Evolutionary conservation across 2,113 vertebrate genomes (phyloP), one percentile per base, ranked within the genome.

Genomic region (Sylvia atricapilla): DNA sequence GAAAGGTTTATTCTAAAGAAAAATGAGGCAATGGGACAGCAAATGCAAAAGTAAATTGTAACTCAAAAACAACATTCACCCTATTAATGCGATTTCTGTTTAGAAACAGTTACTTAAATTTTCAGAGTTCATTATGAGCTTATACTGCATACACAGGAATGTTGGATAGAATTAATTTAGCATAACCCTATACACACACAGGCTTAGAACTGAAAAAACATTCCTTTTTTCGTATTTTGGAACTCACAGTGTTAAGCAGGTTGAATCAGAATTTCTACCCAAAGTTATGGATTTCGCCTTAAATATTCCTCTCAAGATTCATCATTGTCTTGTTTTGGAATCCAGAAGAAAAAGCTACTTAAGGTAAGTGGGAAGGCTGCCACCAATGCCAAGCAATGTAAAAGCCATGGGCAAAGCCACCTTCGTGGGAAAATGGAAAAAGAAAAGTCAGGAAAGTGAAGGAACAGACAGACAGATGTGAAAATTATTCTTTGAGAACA

Each of bases 401-500:
- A 28, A 11, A 53, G 10, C 23, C 59, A 49, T 13, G 53, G 35
- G 47, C n/a, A 83, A 82, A 72, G 28, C 20, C 16, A 53, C 4
- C 10, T 86, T 55, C 58, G 30, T 5, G 13, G 24, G 15, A 52
- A 91, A 77, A 77, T 13, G 4, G 30, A 13, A 83, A 74, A 74
- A 85, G 4, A 75, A 7, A 23, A 68, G 25, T 43, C 52, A 76
- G 1, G 21, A 94, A 95, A 89, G 66, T 78, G 19, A 87, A 75
- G 35, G 17, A 67, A 39, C 19, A 64, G 46, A 39, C 19, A 64
- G 46, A 83, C 28, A 66, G 63, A 59, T 11, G 15, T 58, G 58
- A 91, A 88, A 63, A 83, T 87, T 83, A 64, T 86, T 2, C 75
- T 77, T 87, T 75, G 15, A 62, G 27, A 94, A 75, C 43, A 91